Evolutionary conservation across 1,140 invertebrate genomes (phyloP), one percentile per base, ranked within the genome.

Genomic region (honey bee (Apis mellifera)): DNA sequence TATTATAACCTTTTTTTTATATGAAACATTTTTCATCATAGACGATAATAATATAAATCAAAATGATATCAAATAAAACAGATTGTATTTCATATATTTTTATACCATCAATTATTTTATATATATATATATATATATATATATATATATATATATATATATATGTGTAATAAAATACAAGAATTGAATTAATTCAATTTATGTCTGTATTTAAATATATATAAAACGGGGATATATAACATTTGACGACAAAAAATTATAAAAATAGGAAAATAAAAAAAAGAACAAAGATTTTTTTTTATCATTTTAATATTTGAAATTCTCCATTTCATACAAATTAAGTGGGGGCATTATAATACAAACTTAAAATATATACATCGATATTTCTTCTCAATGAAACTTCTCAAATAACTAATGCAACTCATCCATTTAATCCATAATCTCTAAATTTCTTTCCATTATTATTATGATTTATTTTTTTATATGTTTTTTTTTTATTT

Each of bases 301-400:
- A 92, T 92, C 91, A 91, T 91, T 93, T 93, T 93, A 93, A 93
- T 93, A 85, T 84, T 76, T 72, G 91, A 93, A 93, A 93, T 92
- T 91, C 88, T 92, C 89, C 90, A 92, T 93, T 92, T 93, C 91
- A 93, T 93, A 93, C 91, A 93, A 93, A 93, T 92, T 93, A 93
- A 93, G 92, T 93, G 89, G 89, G 88, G 84, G 84, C 91, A 89
- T 93, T 93, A 93, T 93, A 92, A 93, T 93, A 93, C 91, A 93
- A 93, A 93, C 92, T 93, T 93, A 93, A 93, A 91, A 92, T 93
- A 93, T 93, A 93, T 93, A 93, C 92, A 93, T 93, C 92, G 89
- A 93, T 93, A 93, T 93, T 89, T 92, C 89, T n/a, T n/a, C n/a
- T n/a, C n/a, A n/a, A 89, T 91, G 85, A 93, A 92, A 91, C 88